These are phyloP conservation scores for Nomada flava DNA, from an alignment of 2,888 invertebrate genomes.

Conservation along the genomic window DNA sequence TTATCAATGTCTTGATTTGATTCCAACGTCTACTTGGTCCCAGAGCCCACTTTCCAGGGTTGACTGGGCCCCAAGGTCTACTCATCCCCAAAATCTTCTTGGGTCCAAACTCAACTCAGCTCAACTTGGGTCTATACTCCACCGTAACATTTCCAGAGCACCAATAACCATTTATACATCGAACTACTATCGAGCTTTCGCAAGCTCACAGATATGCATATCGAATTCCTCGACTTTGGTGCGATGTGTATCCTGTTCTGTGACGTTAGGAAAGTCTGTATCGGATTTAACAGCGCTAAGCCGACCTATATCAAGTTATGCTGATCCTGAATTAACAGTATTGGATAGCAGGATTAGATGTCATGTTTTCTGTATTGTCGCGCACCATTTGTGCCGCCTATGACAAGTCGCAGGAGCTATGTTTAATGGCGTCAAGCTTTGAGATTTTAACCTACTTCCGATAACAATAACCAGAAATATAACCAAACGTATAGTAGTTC, in stretches of 20 bases:
- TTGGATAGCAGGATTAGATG: background rate
- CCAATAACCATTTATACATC: background rate
- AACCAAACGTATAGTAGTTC: too few relatives aligned
- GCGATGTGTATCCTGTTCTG: constrained; percentile 3
- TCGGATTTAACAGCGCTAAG: constrained; percentile 12
- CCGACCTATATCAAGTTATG: constrained; percentile 4
- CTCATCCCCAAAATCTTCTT: too few relatives aligned
- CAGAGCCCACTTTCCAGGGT: too few relatives aligned
- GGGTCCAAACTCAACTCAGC: too few relatives aligned
- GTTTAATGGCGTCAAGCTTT: background rate
- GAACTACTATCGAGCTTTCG: background rate
- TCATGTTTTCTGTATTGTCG: background rate
- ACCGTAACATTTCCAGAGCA: background rate
- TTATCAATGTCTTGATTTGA: too few relatives aligned
- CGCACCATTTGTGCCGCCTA: background rate
- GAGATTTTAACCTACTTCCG: background rate
- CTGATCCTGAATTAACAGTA: constrained; percentile 13
- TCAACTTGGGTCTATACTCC: too few relatives aligned
- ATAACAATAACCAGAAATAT: too few relatives aligned
- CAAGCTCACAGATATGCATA: background rate
- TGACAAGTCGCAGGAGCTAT: background rate
- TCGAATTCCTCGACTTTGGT: background rate
- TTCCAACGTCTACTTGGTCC: too few relatives aligned
- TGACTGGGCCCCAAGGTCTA: too few relatives aligned
- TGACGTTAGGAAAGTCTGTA: background rate